Evolutionary conservation across 2,888 invertebrate species (phyloP).

Genomic region (Thereva unica): DNA sequence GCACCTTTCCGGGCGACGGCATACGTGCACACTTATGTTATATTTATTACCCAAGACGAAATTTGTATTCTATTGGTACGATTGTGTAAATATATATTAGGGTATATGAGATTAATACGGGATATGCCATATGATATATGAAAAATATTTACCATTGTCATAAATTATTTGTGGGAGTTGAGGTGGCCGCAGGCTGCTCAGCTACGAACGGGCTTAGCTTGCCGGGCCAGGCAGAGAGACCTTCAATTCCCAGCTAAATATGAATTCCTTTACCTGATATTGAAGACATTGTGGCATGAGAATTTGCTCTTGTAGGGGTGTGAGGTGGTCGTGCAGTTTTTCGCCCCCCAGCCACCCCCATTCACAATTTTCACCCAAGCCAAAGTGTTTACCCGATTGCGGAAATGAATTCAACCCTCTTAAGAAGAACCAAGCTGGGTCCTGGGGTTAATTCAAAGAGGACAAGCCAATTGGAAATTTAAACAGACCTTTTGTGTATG

Average conservation of each 20-base stretch:
- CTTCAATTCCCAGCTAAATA: too few species aligned
- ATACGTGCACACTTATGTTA: constrained; percentile 28
- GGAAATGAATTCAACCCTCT: constrained; percentile 14
- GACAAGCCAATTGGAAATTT: constrained; percentile 38
- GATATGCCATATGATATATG: constrained; percentile 42
- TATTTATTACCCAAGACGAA: constrained; percentile 34
- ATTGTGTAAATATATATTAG: constrained; percentile 40
- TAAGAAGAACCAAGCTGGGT: constrained; percentile 19
- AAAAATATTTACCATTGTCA: constrained; percentile 43
- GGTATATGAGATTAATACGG: constrained; percentile 39
- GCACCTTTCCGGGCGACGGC: constrained; percentile 17
- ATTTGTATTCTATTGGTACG: constrained; percentile 43
- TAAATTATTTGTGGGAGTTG: constrained; percentile 38
- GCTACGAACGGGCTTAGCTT: too few species aligned
- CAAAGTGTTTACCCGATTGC: constrained; percentile 20
- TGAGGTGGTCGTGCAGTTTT: too few species aligned
- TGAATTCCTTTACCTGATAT: too few species aligned
- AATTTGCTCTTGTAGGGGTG: too few species aligned
- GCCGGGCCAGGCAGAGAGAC: too few species aligned
- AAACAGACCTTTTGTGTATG: constrained; percentile 28
- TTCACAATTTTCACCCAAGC: constrained; percentile 22
- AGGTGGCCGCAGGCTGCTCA: too few species aligned
- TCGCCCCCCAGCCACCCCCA: neutral
- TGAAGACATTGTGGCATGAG: too few species aligned
- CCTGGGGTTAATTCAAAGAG: constrained; percentile 30